Evolutionary conservation across 2,888 invertebrate genomes (phyloP), one percentile per base, ranked within the genome.

Genomic region (Acronicta leporina): DNA sequence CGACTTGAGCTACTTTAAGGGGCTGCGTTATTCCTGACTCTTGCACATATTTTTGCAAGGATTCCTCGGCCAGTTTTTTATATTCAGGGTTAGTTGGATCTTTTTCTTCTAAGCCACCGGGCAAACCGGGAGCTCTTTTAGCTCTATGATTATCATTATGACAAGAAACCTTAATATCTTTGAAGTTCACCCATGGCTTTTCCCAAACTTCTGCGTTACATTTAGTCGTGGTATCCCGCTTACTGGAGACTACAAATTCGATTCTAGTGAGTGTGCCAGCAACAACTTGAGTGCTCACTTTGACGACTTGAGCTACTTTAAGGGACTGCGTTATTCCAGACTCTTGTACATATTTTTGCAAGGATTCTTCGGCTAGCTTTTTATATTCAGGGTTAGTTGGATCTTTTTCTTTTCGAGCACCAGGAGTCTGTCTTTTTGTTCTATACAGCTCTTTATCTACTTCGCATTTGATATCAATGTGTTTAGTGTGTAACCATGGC

Each of bases 231-330:
- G 30, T 5, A 13, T 30, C 49, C 9, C 38, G 30, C 5, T 35
- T 13, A 42, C 15, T 27, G 5, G 53, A 53, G 8, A 73, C 69
- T 13, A 51, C 54, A 53, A 82, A 83, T 35, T 72, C 27, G 8
- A 83, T 70, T 10, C 1, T 41, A 11, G 81, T 86, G 9, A 63
- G 0, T 0, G 11, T 1, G 0, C 85, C 86, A 5, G 79, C n/a
- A 9, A 84, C 84, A 0, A 79, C 70, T 68, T 84, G 85, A 0
- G 73, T 79, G 0, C 59, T 61, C 5, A 81, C 85, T 44, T 64
- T 71, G 10, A 58, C 49, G 6, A 85, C 63, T 5, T 9, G 5
- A 5, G 68, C 5, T 13, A 81, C 46, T 58, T 43, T 35, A 27
- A 77, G 67, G 0, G 59, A 41, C 10, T 63, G 44, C 0, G 56